Percentiles rank a stretch among this genome's conserved stretches.
Evolutionary conservation across 2,113 vertebrate genomes (phyloP).

Genomic region (Microcebus lehilahytsara): DNA sequence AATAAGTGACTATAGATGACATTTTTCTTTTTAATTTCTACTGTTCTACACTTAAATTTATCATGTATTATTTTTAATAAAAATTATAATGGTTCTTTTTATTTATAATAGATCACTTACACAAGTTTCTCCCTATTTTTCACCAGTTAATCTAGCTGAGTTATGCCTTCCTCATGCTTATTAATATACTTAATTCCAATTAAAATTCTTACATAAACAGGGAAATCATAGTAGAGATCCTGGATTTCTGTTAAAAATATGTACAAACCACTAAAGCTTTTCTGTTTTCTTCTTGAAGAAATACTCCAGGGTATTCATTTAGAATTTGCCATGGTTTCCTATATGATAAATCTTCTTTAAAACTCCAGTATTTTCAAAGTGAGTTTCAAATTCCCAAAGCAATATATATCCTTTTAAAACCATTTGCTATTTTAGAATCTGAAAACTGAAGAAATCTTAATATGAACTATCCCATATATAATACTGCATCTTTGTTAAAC

Average conservation of each 20-base stretch:
- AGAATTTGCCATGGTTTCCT: neutral
- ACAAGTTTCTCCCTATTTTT: neutral
- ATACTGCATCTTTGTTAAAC: neutral
- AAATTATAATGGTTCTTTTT: neutral
- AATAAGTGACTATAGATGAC: neutral
- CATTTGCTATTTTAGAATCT: neutral
- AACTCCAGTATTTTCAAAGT: neutral
- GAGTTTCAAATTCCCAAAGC: conserved; percentile 3
- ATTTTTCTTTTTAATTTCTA: neutral
- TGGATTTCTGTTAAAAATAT: conserved; percentile 2
- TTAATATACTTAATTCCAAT: neutral
- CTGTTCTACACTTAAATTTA: neutral
- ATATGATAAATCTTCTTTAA: neutral
- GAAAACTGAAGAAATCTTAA: neutral
- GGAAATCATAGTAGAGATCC: neutral
- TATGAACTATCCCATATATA: neutral
- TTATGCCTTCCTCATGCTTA: neutral
- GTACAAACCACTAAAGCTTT: neutral
- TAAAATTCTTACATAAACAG: neutral
- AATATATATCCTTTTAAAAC: neutral
- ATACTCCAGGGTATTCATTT: neutral
- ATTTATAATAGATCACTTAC: neutral
- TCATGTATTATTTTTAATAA: neutral
- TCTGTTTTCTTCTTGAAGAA: neutral
- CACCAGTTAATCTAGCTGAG: neutral